Conservation (phyloP, 2,797 vertebrate species). For the Coregonus sp. region DNA sequence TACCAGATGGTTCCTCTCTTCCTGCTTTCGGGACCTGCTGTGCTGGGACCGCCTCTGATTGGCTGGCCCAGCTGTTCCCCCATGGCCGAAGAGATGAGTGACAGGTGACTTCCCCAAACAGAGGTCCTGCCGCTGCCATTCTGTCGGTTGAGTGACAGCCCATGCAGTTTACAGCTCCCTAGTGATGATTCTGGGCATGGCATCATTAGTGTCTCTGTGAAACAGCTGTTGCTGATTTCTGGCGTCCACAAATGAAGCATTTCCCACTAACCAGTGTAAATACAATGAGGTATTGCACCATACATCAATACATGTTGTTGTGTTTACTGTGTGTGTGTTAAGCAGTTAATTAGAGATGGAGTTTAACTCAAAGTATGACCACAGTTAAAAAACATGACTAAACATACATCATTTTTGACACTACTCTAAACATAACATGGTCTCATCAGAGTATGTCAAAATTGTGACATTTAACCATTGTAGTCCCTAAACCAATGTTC, state of each 20-base stretch:
- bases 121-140: slow-evolving; percentile 59
- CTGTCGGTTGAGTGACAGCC: slow-evolving; percentile 66
- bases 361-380: neutral
- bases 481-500: neutral
- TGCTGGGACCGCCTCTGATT: slow-evolving; percentile 73
- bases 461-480: neutral
- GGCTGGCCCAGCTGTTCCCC: slow-evolving; percentile 66
- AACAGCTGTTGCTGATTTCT: slow-evolving; percentile 68
- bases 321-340: neutral
- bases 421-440: neutral
- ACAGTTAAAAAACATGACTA: neutral
- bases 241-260: slow-evolving; percentile 47
- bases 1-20: slow-evolving; percentile 78
- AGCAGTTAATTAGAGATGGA: slow-evolving; percentile 27
- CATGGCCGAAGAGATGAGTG: slow-evolving; percentile 66
- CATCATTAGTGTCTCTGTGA: slow-evolving; percentile 73
- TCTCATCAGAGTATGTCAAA: neutral
- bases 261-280: slow-evolving; percentile 50
- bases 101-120: slow-evolving; percentile 75
- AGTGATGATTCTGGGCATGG: slow-evolving; percentile 67
- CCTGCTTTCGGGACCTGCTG: slow-evolving; percentile 74
- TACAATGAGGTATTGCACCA: slow-evolving; percentile 38
- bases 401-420: neutral
- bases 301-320: slow-evolving; percentile 23
- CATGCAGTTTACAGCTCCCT: slow-evolving; percentile 54